Conservation (phyloP, 2,888 invertebrate species). For the Agonopterix arenella region DNA sequence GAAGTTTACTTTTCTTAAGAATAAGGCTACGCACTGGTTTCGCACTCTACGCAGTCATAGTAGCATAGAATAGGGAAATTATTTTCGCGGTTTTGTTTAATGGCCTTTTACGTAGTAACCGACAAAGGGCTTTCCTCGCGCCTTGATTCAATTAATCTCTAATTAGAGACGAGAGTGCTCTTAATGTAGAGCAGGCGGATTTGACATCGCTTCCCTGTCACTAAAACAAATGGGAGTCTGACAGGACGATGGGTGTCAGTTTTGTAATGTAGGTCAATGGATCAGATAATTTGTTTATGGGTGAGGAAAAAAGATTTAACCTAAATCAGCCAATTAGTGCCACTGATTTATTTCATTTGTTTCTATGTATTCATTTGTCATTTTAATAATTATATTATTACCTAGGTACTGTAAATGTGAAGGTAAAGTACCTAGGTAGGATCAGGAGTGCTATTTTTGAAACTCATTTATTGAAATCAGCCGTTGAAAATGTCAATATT, state of each 20-base stretch:
- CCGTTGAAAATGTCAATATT: no score
- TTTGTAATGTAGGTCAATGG: conserved; percentile 45
- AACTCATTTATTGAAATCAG: no score
- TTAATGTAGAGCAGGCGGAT: conserved; percentile 59
- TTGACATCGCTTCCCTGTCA: conserved; percentile 60
- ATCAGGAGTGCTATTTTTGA: no score
- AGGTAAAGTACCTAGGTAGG: no score
- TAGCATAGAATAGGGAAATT: conserved; percentile 2
- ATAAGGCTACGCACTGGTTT: not conserved
- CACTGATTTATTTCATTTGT: no score
- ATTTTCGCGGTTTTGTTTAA: conserved; percentile 20
- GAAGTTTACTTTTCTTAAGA: conserved; percentile 10
- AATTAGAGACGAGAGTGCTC: conserved; percentile 72
- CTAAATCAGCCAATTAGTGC: no score
- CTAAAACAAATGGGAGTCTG: conserved; percentile 64
- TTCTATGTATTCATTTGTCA: no score
- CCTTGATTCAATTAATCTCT: conserved; percentile 70
- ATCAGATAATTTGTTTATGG: no score
- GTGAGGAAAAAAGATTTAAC: no score
- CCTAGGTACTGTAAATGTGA: no score
- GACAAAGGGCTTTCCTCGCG: conserved; percentile 47
- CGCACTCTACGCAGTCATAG: not conserved
- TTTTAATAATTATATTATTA: no score
- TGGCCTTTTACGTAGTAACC: conserved; percentile 33
- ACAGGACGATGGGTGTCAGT: conserved; percentile 47